phyloP scores from a whole-genome alignment of 2,797 vertebrate species.

The Intellagama lesueurii region DNA sequence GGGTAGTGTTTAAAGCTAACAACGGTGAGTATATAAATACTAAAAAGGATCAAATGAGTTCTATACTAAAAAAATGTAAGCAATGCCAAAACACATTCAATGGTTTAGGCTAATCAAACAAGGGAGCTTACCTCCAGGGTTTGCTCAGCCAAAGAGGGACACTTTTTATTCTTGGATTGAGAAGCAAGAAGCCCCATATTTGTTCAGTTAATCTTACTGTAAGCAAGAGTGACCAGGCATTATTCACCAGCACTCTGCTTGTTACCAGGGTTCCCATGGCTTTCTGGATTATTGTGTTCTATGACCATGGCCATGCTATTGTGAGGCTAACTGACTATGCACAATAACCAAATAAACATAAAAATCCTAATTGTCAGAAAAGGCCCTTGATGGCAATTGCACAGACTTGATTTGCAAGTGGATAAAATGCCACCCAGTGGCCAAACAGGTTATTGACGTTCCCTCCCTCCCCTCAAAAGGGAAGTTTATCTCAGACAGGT shows the following conservation, averaged over 20 bases:
- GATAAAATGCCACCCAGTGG: constrained; percentile 68
- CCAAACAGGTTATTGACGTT: constrained; percentile 1
- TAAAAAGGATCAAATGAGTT: no score
- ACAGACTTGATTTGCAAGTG: background rate
- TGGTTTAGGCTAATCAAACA: background rate
- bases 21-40: no score
- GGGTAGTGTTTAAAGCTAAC: no score
- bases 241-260: background rate
- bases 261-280: background rate
- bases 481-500: background rate
- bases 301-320: background rate
- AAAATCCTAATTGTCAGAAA: background rate
- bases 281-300: background rate
- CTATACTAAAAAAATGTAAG: no score
- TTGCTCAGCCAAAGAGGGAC: background rate
- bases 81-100: no score
- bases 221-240: background rate
- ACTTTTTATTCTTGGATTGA: background rate
- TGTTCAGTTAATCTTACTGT: background rate
- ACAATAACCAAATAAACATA: background rate
- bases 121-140: background rate
- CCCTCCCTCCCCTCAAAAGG: background rate
- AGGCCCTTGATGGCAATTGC: background rate
- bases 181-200: background rate
- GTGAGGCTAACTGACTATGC: background rate